Conservation (phyloP, 2,113 vertebrate species). For the Asarcornis scutulata region DNA sequence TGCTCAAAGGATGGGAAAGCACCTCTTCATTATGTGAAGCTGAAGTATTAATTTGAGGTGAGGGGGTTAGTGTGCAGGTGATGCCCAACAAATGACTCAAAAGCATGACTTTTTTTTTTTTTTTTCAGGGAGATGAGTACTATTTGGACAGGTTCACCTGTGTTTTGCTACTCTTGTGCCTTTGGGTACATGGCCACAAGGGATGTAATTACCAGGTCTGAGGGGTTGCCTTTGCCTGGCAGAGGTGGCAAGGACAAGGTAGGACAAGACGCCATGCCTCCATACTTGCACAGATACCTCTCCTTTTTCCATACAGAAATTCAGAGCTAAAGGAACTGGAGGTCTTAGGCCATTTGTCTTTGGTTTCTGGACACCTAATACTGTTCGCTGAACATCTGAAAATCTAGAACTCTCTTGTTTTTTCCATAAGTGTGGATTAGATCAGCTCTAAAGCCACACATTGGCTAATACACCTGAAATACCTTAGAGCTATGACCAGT, state of each 20-base stretch:
- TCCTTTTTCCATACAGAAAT: background rate
- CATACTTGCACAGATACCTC: fast-evolving
- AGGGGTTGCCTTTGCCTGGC: background rate
- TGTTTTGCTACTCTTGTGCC: background rate
- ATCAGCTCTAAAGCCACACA: fast-evolving
- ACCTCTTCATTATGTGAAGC: background rate
- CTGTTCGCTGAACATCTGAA: background rate
- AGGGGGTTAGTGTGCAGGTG: background rate
- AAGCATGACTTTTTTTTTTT: background rate
- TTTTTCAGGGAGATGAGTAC: background rate
- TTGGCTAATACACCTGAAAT: background rate
- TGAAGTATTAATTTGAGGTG: background rate
- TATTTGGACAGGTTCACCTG: fast-evolving
- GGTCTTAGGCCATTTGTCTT: background rate
- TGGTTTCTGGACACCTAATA: background rate
- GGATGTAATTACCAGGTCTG: background rate
- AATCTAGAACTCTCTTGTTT: background rate
- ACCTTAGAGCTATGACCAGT: background rate
- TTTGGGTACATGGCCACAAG: background rate
- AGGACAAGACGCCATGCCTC: background rate
- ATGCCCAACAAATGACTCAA: background rate
- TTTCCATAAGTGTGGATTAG: background rate
- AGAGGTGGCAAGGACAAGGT: background rate
- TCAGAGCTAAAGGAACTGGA: background rate
- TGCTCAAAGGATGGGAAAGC: background rate